Evolutionary conservation across 2,888 invertebrate species (phyloP).

Genomic region (Drosophila picticornis): DNA sequence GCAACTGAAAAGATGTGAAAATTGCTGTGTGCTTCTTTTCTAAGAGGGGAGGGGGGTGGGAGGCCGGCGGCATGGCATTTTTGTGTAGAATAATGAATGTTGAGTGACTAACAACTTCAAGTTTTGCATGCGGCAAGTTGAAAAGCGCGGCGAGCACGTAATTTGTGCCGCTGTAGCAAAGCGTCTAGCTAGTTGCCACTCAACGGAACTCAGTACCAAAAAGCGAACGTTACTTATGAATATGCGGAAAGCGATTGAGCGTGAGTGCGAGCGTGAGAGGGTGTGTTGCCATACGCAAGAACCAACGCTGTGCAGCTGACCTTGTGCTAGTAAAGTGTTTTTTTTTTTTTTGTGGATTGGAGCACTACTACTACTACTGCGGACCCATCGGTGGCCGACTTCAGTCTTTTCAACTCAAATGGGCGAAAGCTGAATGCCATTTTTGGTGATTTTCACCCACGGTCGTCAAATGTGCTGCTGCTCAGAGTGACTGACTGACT

Average conservation of each 20-base stretch:
- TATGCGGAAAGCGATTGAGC: constrained; percentile 26
- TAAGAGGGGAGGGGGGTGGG: neutral
- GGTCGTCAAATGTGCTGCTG: constrained; percentile 62
- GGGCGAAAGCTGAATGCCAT: constrained; percentile 78
- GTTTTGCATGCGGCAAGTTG: constrained; percentile 60
- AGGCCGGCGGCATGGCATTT: constrained; percentile 27
- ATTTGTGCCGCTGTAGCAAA: constrained; percentile 63
- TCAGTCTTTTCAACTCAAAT: constrained; percentile 47
- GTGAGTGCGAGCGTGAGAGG: constrained; percentile 1
- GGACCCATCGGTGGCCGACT: constrained; percentile 17
- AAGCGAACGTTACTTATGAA: constrained; percentile 55
- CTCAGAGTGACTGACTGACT: constrained; percentile 52
- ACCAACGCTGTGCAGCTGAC: constrained; percentile 57
- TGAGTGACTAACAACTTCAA: constrained; percentile 49
- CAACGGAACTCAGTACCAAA: constrained; percentile 55
- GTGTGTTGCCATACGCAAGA: constrained; percentile 36
- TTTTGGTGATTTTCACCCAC: constrained; percentile 78
- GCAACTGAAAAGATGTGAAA: constrained; percentile 55
- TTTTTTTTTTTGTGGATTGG: constrained; percentile 51
- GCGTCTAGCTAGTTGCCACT: constrained; percentile 20
- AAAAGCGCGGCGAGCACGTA: constrained; percentile 66
- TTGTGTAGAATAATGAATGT: constrained; percentile 39
- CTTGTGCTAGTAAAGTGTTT: constrained; percentile 67
- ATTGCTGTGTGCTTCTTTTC: constrained; percentile 15
- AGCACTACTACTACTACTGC: constrained; percentile 12